Evolutionary conservation across 2,888 invertebrate genomes (phyloP), one percentile per base, ranked within the genome.

Genomic region (Hypena proboscidalis): DNA sequence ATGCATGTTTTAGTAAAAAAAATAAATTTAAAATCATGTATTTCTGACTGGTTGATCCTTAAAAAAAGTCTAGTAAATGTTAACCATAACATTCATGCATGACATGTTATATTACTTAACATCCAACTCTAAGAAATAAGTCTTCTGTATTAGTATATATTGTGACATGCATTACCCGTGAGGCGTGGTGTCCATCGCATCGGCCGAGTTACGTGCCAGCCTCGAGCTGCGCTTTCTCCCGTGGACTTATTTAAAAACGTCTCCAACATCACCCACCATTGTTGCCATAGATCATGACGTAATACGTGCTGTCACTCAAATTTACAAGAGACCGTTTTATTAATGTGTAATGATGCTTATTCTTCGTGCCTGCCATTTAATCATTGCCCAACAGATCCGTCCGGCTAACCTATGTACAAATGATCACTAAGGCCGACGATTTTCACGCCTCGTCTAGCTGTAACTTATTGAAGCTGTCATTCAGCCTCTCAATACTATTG

Each of bases 201-300:
- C 22, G 51, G 47, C 59, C 56, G 65, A 57, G 43, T 75, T 77
- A 77, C 76, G 72, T 62, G 55, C 69, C 64, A 56, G 80, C 85
- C 81, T 50, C 68, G 61, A 76, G 83, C 82, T 66, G 66, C 70
- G 84, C 89, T 90, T 89, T 90, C 90, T 85, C 87, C 81, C 77
- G 67, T 85, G 78, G 74, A 83, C 83, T 87, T 86, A 87, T 89
- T 89, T 84, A 84, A 88, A 88, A 85, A 70, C 85, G 87, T 89
- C 90, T 88, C 89, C 86, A 85, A 85, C 60, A 64, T 83, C 87
- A 89, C 83, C 77, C 67, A 61, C 83, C 60, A 89, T 90, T 90
- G 89, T 90, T 82, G 73, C 67, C 74, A 72, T 58, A 53, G 67
- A 70, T 57, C 58, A 17, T 90, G 86, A 85, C 77, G 77, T 85